Percentiles rank a stretch among this genome's conserved stretches.
Conservation (phyloP, 2,888 invertebrate species). For the Drosophila affinis region DNA sequence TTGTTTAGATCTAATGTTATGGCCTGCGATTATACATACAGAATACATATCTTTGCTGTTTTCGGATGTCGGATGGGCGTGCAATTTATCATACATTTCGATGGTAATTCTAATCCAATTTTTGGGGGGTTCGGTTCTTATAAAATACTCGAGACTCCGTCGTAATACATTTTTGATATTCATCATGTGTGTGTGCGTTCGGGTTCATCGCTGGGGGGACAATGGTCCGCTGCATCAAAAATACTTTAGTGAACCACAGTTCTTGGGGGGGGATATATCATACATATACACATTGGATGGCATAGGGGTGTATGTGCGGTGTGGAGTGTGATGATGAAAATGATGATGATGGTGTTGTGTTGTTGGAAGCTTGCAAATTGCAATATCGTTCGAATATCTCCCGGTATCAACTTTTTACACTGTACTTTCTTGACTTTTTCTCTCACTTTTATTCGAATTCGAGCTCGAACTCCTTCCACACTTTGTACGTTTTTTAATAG, state of each 20-base stretch:
- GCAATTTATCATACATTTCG: constrained; percentile 35
- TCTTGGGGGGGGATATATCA: constrained; percentile 40
- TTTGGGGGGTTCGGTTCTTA: constrained; percentile 45
- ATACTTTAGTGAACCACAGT: constrained; percentile 67
- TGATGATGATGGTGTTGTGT: constrained; percentile 26
- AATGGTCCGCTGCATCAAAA: constrained; percentile 59
- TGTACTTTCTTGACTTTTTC: constrained; percentile 14
- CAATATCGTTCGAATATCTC: constrained; percentile 62
- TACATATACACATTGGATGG: constrained; percentile 25
- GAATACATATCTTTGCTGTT: constrained; percentile 18
- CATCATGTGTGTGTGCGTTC: constrained; percentile 35
- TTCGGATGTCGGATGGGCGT: constrained; percentile 24
- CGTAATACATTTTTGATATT: constrained; percentile 67
- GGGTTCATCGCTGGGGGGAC: constrained; percentile 27
- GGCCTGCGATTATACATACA: constrained; percentile 26
- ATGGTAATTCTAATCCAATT: constrained; percentile 25
- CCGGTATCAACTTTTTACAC: constrained; percentile 62
- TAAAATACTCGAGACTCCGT: constrained; percentile 75
- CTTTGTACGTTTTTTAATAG: constrained; percentile 59
- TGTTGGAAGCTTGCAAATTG: constrained; percentile 69
- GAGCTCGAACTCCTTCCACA: constrained; percentile 36
- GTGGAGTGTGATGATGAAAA: constrained; percentile 28
- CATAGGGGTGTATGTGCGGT: constrained; percentile 38
- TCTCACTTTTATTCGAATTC: constrained; percentile 21
- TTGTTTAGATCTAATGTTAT: constrained; percentile 20